Evolutionary conservation across 1,140 invertebrate genomes (phyloP).

Genomic region (Melitaea cinxia): DNA sequence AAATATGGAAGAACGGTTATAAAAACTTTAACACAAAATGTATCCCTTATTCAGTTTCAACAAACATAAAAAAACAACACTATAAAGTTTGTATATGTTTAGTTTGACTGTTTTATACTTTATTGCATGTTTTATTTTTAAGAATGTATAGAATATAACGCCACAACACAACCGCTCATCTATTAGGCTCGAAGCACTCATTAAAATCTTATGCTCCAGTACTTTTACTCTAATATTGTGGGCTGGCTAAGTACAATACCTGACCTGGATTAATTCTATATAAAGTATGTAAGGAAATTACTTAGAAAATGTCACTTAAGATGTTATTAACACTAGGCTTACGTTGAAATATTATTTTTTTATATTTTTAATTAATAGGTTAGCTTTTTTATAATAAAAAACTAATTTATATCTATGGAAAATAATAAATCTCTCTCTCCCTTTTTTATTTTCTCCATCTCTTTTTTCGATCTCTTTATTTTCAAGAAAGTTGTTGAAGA

Average conservation of each 20-base stretch:
- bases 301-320: conserved; percentile 1
- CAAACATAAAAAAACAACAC: too few relatives aligned
- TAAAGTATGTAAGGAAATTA: neutral
- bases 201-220: conserved; percentile 25
- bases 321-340: neutral
- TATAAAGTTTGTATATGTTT: too few relatives aligned
- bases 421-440: too few relatives aligned
- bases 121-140: too few relatives aligned
- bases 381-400: neutral
- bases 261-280: conserved; percentile 17
- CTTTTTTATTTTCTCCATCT: too few relatives aligned
- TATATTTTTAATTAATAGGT: neutral
- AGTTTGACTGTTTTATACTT: too few relatives aligned
- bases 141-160: neutral
- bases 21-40: too few relatives aligned
- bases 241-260: conserved; percentile 8
- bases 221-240: conserved; percentile 13
- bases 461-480: too few relatives aligned
- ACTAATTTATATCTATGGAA: too few relatives aligned
- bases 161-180: conserved; percentile 7
- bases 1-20: too few relatives aligned
- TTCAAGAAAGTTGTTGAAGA: too few relatives aligned
- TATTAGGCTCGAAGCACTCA: conserved; percentile 16
- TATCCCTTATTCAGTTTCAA: too few relatives aligned
- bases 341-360: neutral